Percentiles rank a stretch among this genome's conserved stretches.
Evolutionary conservation across 2,113 vertebrate genomes (phyloP).

Genomic region (Parus major): DNA sequence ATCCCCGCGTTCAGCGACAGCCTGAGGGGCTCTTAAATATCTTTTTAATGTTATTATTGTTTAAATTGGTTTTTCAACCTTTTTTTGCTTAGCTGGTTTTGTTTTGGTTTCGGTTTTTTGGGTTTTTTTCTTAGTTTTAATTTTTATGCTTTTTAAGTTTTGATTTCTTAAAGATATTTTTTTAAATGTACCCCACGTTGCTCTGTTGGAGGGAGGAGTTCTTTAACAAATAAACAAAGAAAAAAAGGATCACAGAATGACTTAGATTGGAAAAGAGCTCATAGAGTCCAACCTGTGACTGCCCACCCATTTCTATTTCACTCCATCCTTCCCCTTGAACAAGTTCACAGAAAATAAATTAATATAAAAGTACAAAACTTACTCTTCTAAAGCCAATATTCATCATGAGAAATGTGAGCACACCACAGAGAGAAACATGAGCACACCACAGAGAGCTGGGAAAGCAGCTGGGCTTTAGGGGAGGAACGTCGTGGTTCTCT

Average conservation of each 20-base stretch:
- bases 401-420: rapidly evolving
- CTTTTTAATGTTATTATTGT: rapidly evolving
- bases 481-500: rapidly evolving
- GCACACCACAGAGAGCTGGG: rapidly evolving
- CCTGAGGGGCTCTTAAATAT: too few species aligned
- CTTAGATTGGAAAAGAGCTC: background rate
- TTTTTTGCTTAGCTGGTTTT: too few species aligned
- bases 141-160: background rate
- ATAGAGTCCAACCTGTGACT: background rate
- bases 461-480: background rate
- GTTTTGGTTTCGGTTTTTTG: too few species aligned
- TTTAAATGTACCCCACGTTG: rapidly evolving
- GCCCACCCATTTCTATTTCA: too few species aligned
- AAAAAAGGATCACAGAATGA: background rate
- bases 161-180: background rate
- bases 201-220: background rate
- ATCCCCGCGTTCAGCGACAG: background rate
- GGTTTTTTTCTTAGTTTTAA: background rate
- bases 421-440: rapidly evolving
- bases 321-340: background rate
- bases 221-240: background rate
- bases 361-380: background rate
- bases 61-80: too few species aligned
- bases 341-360: rapidly evolving
- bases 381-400: background rate